phyloP scores from a whole-genome alignment of 2,113 vertebrate species.

The Scopus umbretta region DNA sequence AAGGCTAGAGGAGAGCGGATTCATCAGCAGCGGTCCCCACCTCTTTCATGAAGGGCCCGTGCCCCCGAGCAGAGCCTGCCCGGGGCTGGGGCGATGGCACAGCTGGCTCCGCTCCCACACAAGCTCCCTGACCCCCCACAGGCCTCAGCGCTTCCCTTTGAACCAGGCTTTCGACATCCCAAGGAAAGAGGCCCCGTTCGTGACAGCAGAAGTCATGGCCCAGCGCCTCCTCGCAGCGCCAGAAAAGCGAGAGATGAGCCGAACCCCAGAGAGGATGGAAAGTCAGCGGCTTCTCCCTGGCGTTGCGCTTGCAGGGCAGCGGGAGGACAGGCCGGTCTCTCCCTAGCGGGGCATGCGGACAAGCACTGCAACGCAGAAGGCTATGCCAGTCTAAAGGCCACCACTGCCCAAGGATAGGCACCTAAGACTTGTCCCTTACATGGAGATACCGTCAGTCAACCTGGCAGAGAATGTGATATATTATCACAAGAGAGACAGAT shows the following conservation, averaged over 20 bases:
- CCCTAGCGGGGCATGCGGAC: fast-evolving
- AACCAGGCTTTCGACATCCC: neutral
- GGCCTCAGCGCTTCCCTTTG: neutral
- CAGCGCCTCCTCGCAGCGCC: fast-evolving
- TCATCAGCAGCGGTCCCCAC: neutral
- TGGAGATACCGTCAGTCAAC: neutral
- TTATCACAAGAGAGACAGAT: neutral
- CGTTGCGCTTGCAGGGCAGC: neutral
- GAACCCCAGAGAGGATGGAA: neutral
- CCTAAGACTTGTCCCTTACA: neutral
- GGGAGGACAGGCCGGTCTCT: neutral
- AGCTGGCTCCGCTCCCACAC: neutral
- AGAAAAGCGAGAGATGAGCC: neutral
- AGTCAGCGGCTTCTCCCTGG: neutral
- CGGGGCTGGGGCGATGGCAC: neutral
- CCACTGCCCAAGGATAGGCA: neutral
- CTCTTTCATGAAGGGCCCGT: neutral
- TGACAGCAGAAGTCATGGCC: fast-evolving
- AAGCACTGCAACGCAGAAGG: fast-evolving
- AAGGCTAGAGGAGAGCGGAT: neutral
- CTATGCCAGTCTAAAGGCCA: neutral
- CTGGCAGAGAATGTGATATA: neutral
- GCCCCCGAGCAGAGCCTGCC: neutral
- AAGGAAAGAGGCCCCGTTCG: fast-evolving
- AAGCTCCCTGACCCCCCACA: neutral